Evolutionary conservation across 2,888 invertebrate genomes (phyloP), one percentile per base, ranked within the genome.

Genomic region (Nomada fabriciana): DNA sequence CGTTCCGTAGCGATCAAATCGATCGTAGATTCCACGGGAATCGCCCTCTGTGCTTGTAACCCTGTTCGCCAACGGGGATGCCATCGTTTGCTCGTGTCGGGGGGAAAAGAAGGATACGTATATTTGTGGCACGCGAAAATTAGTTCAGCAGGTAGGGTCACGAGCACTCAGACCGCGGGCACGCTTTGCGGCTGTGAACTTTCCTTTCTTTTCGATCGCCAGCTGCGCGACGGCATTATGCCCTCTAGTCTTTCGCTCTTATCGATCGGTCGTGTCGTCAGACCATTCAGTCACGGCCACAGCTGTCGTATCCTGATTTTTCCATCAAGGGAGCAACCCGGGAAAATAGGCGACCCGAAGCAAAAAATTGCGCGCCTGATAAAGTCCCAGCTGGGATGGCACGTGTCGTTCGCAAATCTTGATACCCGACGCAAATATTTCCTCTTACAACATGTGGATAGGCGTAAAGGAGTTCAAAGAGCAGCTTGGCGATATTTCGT

Each of bases 151-250:
- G 76, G 76, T 81, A 80, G 76, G 82, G 82, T 76, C 82, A 72
- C 71, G 76, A 64, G 71, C 61, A 36, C 36, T 73, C 68, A 50
- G 61, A 70, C 47, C 50, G 57, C 70, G 76, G 63, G 59, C 70
- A 70, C 68, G 79, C 52, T 80, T 63, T 55, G 36, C 71, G 80
- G 73, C 73, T 73, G 67, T 59, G 80, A 82, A 82, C 73, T 82
- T 83, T 79, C 83, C 83, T 83, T 83, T 83, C 83, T 82, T 83
- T 83, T 79, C 79, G 83, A 83, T 83, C 83, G 83, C 83, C 84
- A 84, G 84, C 84, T 84, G 84, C 83, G 68, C 80, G 70, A 15
- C 29, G 72, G 64, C 60, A 79, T 83, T 83, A 73, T 80, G 75
- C 79, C 84, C 83, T 73, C 83, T 59, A 55, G 80, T 83, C 84